Evolutionary conservation across 2,113 vertebrate genomes (phyloP), one percentile per base, ranked within the genome.

Genomic region (Ondatra zibethicus): DNA sequence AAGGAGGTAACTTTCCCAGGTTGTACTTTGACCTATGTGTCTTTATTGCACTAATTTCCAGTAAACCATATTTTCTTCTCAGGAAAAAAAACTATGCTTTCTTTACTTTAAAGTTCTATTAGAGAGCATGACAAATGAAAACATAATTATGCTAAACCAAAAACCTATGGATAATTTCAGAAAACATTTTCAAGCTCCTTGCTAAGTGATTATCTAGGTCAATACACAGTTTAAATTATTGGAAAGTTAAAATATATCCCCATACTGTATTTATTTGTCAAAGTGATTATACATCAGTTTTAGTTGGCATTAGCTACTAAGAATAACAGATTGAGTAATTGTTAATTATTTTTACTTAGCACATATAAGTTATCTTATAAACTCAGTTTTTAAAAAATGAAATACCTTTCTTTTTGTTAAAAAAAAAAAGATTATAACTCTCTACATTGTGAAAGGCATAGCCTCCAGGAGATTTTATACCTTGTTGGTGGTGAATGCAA

Each of bases 381-480:
- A 70, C 27, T 85, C 55, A 88, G 87, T 82, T 86, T 17, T 84
- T 84, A 16, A 66, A 31, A 16, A 66, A 14, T 21, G 19, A 81
- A 66, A 81, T 10, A 55, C 42, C 7, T 82, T 8, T 45, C 16
- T 68, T 45, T 88, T 75, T 47, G 77, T 65, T 17, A 65, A 8
- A 11, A 0, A 42, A 27, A 82, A 91, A 68, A 84, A 29, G 25
- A 19, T 58, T 45, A n/a, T 47, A 76, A 27, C 14, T 88, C 33
- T 82, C 36, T 4, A 92, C 14, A 86, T 82, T 95, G 16, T 36
- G 27, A 17, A 92, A 91, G 33, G n/a, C 29, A 10, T 21, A 81
- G 29, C 39, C 19, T 89, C 8, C 12, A 72, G 50, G 73, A 94
- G 76, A 77, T 81, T 96, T 92, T 95, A 84, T 78, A 91, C 17